These are phyloP conservation scores for Orussus abietinus DNA, from an alignment of 1,140 invertebrate genomes.

Conservation along the genomic window DNA sequence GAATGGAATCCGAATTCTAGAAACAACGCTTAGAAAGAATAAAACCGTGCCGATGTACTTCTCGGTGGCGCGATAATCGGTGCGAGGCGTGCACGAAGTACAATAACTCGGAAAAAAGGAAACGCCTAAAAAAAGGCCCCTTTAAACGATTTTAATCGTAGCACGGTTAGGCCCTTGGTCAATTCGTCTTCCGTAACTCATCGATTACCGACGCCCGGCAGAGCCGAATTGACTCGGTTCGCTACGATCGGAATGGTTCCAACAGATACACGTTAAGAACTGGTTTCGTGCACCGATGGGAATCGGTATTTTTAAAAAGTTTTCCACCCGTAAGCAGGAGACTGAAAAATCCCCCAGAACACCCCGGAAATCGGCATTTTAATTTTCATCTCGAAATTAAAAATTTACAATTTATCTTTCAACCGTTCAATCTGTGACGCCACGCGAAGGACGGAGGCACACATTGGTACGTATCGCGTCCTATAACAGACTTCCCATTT, in stretches of 20 bases:
- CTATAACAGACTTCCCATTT: no score
- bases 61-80: conserved; percentile 16
- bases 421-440: no score
- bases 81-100: conserved; percentile 10
- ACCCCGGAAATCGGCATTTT: background rate
- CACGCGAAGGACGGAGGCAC: no score
- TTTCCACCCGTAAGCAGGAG: conserved; percentile 15
- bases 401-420: no score
- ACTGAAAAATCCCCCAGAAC: conserved; percentile 10
- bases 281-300: conserved; percentile 1
- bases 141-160: conserved; percentile 22
- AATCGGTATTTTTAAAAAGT: conserved; percentile 17
- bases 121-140: conserved; percentile 16
- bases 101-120: conserved; percentile 20
- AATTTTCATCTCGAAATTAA: no score
- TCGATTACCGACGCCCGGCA: conserved; percentile 24
- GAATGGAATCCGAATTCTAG: no score
- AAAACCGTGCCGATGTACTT: no score
- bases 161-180: conserved; percentile 15
- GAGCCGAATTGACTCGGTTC: background rate
- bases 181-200: conserved; percentile 18
- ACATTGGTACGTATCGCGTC: no score
- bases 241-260: background rate
- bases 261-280: background rate
- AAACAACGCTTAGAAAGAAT: no score